phyloP scores from a whole-genome alignment of 2,797 vertebrate species.

The Lutjanus campechanus region DNA sequence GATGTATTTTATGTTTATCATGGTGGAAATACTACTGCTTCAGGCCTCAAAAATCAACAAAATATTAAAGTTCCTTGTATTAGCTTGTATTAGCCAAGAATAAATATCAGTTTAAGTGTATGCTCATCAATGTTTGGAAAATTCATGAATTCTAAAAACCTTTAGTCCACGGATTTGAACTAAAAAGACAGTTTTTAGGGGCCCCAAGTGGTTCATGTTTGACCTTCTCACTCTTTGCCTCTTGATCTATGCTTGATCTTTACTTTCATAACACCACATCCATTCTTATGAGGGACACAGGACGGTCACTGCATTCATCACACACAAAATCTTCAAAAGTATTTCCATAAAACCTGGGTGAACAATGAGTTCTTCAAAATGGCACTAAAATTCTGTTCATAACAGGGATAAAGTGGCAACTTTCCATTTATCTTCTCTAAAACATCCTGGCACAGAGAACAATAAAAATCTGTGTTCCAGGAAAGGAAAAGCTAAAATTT shows the following conservation, averaged over 20 bases:
- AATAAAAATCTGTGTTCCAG: slow-evolving; percentile 28
- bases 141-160: neutral
- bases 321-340: neutral
- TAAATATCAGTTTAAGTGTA: too few species aligned
- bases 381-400: slow-evolving; percentile 8
- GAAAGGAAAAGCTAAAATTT: slow-evolving; percentile 16
- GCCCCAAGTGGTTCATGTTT: neutral
- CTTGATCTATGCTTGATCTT: slow-evolving; percentile 10
- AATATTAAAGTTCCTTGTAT: too few species aligned
- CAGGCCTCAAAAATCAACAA: too few species aligned
- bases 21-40: too few species aligned
- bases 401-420: slow-evolving; percentile 1
- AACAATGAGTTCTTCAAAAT: slow-evolving; percentile 1
- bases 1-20: too few species aligned
- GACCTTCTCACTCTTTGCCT: neutral
- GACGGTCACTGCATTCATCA: slow-evolving; percentile 8
- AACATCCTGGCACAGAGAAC: slow-evolving; percentile 12
- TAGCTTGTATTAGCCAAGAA: too few species aligned
- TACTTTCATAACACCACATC: slow-evolving; percentile 1
- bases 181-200: neutral
- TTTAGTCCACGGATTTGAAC: neutral
- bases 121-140: neutral
- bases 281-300: neutral
- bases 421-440: slow-evolving; percentile 22
- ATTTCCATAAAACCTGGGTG: neutral